A percentile compares a stretch with the other conserved stretches of the same genome.
Conservation (phyloP, 2,113 vertebrate species). For the Sapayoa aenigma region DNA sequence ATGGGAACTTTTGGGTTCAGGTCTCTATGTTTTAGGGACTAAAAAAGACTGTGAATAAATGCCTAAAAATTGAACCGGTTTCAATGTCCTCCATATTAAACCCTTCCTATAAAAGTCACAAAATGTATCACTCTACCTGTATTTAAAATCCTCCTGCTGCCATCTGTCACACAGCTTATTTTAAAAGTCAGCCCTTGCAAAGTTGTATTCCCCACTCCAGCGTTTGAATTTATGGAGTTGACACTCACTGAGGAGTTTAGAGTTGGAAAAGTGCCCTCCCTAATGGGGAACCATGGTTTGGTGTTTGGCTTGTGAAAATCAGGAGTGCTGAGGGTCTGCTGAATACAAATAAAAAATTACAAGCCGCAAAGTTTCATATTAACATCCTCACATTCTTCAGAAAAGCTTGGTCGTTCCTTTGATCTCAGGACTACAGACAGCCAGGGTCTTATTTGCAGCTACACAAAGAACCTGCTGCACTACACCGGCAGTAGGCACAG, state of each 20-base stretch:
- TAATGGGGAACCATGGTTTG: neutral
- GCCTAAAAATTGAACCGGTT: neutral
- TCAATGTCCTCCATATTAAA: neutral
- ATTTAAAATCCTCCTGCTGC: neutral
- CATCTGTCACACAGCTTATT: neutral
- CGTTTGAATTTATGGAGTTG: neutral
- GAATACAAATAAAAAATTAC: slow-evolving; percentile 21
- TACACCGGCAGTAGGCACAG: neutral
- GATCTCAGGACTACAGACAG: slow-evolving; percentile 26
- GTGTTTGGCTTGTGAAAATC: neutral
- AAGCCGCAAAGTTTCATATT: slow-evolving; percentile 3
- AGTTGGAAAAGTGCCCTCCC: neutral
- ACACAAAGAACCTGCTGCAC: neutral
- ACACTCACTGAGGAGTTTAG: neutral
- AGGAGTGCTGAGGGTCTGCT: neutral
- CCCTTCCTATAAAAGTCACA: neutral
- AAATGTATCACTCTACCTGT: neutral
- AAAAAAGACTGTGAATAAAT: neutral
- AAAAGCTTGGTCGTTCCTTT: neutral
- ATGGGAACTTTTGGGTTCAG: neutral
- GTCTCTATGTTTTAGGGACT: neutral
- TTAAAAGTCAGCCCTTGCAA: neutral
- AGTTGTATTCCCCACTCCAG: neutral
- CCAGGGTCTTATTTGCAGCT: neutral
- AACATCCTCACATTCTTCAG: neutral